Conservation (phyloP, 2,113 vertebrate genomes). For the Variabilichromis moorii region DNA sequence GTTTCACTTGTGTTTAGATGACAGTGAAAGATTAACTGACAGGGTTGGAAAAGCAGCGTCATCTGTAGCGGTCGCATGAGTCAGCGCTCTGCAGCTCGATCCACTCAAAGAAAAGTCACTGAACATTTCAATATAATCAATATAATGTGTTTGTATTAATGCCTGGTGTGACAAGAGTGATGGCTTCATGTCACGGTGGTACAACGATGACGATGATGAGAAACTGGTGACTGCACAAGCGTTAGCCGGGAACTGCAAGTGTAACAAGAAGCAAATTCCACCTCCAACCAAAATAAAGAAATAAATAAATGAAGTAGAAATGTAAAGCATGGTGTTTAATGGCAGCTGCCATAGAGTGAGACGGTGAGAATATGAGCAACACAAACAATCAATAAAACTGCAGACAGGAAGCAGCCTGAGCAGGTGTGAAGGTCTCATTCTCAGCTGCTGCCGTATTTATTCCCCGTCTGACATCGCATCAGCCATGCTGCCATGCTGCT, state of each 20-base stretch:
- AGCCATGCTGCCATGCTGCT: neutral
- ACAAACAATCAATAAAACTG: constrained; percentile 12
- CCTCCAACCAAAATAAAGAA: neutral
- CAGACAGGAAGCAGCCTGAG: neutral
- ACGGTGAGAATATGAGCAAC: neutral
- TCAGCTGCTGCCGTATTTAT: neutral
- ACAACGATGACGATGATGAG: neutral
- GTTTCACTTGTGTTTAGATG: neutral
- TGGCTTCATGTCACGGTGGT: neutral
- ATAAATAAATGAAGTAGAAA: neutral
- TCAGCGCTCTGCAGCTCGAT: neutral
- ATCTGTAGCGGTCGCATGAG: neutral
- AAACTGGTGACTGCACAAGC: neutral
- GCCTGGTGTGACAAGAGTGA: neutral
- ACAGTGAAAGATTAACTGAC: neutral
- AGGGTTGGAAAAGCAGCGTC: neutral
- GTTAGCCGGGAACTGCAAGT: neutral
- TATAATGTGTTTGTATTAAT: neutral
- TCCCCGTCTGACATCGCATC: constrained; percentile 18
- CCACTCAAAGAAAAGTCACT: neutral
- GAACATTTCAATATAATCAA: neutral
- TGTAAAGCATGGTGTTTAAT: neutral
- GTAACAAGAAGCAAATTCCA: neutral
- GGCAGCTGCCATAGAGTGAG: neutral
- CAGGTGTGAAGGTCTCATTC: constrained; percentile 16